Evolutionary conservation across 2,797 vertebrate genomes (phyloP).

Genomic region (Orientallactaga sibirica): DNA sequence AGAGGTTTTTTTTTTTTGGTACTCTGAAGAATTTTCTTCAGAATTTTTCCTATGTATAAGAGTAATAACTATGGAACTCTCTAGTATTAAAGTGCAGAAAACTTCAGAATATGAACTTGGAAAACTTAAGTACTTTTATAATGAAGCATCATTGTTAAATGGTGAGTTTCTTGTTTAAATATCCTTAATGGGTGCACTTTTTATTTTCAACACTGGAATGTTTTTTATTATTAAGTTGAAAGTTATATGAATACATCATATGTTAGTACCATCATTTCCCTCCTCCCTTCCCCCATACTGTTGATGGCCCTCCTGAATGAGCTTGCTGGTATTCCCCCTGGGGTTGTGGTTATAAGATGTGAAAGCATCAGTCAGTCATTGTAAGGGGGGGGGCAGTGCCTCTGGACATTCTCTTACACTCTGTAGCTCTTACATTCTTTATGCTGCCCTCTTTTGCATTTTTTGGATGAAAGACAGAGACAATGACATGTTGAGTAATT

Average conservation of each 20-base stretch:
- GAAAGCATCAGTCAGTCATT: too few relatives aligned
- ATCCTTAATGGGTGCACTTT: neutral
- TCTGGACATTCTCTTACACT: too few relatives aligned
- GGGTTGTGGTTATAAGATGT: too few relatives aligned
- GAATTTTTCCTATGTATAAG: neutral
- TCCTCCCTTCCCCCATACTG: too few relatives aligned
- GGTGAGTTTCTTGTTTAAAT: neutral
- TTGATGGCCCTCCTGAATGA: too few relatives aligned
- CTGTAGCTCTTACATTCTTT: too few relatives aligned
- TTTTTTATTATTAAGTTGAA: neutral
- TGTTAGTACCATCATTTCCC: too few relatives aligned
- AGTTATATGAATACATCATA: too few relatives aligned
- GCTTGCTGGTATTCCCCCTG: too few relatives aligned
- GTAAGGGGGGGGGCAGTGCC: too few relatives aligned
- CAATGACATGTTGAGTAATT: neutral
- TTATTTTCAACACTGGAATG: neutral
- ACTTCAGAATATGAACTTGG: neutral
- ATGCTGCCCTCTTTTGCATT: neutral
- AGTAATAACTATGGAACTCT: neutral
- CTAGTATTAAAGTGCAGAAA: neutral
- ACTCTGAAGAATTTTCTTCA: neutral
- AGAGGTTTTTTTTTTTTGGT: neutral
- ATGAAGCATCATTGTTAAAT: neutral
- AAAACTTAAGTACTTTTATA: neutral
- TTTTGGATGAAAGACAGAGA: neutral